A percentile compares a stretch with the other conserved stretches of the same genome.
Evolutionary conservation across 2,888 invertebrate genomes (phyloP).

Genomic region (Zygothrica quintamaculata): DNA sequence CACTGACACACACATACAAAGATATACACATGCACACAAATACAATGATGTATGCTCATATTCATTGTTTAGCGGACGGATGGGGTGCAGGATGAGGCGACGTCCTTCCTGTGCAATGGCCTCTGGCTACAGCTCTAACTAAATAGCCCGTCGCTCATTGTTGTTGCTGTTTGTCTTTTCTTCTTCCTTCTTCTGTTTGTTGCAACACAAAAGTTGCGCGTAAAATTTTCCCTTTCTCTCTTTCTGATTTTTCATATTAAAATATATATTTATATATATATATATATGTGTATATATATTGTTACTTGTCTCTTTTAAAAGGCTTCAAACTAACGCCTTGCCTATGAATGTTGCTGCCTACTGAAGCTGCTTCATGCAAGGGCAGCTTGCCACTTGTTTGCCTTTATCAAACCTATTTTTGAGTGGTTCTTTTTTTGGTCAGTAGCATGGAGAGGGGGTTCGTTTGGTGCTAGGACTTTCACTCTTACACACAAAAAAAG

Average conservation of each 20-base stretch:
- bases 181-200: slow-evolving; percentile 29
- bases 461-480: slow-evolving; percentile 42
- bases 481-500: slow-evolving; percentile 75
- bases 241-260: no score
- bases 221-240: no score
- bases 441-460: slow-evolving; percentile 4
- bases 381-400: slow-evolving; percentile 45
- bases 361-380: slow-evolving; percentile 52
- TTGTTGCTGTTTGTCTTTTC: slow-evolving; percentile 54
- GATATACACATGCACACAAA: slow-evolving; percentile 15
- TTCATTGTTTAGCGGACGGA: slow-evolving; percentile 56
- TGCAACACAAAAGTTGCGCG: slow-evolving; percentile 49
- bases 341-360: slow-evolving; percentile 18
- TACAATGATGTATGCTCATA: slow-evolving; percentile 33
- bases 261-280: slow-evolving; percentile 35
- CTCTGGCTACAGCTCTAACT: slow-evolving; percentile 60
- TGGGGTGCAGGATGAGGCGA: slow-evolving; percentile 19
- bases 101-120: slow-evolving; percentile 64
- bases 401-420: slow-evolving; percentile 12
- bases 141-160: slow-evolving; percentile 55
- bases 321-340: slow-evolving; percentile 51
- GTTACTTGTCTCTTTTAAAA: slow-evolving; percentile 40
- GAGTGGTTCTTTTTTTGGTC: slow-evolving; percentile 1
- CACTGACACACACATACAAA: slow-evolving; percentile 2
- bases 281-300: slow-evolving; percentile 19